Percentiles rank a stretch among this genome's conserved stretches.
phyloP scores from a whole-genome alignment of 2,888 invertebrate genomes.

The Drosophila conformis region DNA sequence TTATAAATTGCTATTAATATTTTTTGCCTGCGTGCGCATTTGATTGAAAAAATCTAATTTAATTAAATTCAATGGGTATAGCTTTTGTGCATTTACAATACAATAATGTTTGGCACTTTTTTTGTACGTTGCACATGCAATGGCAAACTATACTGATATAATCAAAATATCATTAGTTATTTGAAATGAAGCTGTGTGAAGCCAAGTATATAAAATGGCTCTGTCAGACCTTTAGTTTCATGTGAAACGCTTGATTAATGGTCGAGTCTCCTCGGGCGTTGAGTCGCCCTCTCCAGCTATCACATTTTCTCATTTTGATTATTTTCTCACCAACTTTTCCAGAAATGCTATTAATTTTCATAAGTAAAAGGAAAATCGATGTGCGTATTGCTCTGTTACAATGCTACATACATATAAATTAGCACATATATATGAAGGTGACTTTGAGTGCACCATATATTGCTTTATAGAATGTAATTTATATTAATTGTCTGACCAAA shows the following conservation, averaged over 20 bases:
- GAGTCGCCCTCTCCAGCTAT: background rate
- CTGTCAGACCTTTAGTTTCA: conserved; percentile 38
- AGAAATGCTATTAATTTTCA: conserved; percentile 62
- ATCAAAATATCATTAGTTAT: conserved; percentile 34
- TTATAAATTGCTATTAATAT: conserved; percentile 3
- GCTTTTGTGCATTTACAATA: conserved; percentile 5
- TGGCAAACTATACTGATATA: conserved; percentile 4
- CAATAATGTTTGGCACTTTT: background rate
- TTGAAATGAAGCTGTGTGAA: conserved; percentile 12
- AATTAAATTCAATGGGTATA: conserved; percentile 9
- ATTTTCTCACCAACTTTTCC: conserved; percentile 15
- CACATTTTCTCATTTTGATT: conserved; percentile 3
- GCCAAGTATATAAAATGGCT: conserved; percentile 21
- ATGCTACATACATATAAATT: background rate
- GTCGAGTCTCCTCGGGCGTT: conserved; percentile 2
- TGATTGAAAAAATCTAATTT: conserved; percentile 16
- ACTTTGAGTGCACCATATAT: conserved; percentile 1
- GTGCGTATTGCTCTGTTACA: conserved; percentile 16
- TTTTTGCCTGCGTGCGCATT: background rate
- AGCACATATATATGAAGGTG: background rate
- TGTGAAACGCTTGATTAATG: conserved; percentile 49
- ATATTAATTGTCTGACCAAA: conserved; percentile 6
- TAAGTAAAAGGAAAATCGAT: conserved; percentile 60
- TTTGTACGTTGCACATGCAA: conserved; percentile 14
- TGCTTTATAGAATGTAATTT: conserved; percentile 1